Percentiles rank a stretch among this genome's conserved stretches.
Evolutionary conservation across 2,113 vertebrate genomes (phyloP).

Genomic region (Callipepla squamata): DNA sequence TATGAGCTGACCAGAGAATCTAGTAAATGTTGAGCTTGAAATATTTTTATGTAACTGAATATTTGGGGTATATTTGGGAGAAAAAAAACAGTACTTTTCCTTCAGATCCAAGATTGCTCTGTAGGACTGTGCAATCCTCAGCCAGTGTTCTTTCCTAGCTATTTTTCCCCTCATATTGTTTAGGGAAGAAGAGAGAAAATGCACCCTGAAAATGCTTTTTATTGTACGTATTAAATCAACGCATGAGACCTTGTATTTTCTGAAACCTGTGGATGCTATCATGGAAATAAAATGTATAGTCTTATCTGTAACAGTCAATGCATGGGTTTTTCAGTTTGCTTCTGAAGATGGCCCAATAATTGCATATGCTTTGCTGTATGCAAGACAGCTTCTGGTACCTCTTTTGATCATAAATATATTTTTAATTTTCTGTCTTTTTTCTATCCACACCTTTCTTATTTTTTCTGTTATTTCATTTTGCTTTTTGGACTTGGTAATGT

Average conservation of each 20-base stretch:
- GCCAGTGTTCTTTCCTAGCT: not conserved
- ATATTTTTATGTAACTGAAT: not conserved
- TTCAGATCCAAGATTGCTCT: not conserved
- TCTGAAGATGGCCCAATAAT: not conserved
- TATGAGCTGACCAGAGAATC: not conserved
- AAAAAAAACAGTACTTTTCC: not conserved
- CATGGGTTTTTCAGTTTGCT: not conserved
- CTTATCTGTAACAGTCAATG: not conserved
- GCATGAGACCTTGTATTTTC: not conserved
- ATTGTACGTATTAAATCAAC: not conserved
- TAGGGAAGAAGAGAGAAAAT: not conserved
- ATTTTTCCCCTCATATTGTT: not conserved
- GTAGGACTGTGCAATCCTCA: not conserved
- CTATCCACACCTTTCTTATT: not conserved
- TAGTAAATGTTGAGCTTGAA: not conserved
- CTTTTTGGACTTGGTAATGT: not conserved
- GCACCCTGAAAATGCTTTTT: not conserved
- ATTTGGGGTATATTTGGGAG: not conserved
- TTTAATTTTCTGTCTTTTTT: not conserved
- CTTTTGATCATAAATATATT: not conserved
- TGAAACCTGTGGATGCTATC: not conserved
- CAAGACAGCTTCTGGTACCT: not conserved
- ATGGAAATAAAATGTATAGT: not conserved
- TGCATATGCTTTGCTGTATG: not conserved
- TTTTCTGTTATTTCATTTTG: slow-evolving; percentile 8